phyloP scores from a whole-genome alignment of 2,888 invertebrate species.

The Muscina levida region DNA sequence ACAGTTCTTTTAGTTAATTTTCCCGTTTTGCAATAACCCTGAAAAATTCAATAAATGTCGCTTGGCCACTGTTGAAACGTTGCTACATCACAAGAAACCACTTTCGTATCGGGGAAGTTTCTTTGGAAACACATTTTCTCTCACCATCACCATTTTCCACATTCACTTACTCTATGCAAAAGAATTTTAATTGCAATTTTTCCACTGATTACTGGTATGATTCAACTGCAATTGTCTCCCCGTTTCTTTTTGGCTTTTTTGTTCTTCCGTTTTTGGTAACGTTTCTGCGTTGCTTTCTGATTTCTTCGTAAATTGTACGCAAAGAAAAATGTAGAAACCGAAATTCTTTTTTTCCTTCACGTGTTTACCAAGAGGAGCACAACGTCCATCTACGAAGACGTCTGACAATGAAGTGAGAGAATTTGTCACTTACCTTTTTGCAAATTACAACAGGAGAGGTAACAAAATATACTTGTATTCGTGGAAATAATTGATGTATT shows the following conservation, averaged over 20 bases:
- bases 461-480: neutral
- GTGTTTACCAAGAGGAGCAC: constrained; percentile 55
- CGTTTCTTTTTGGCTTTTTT: constrained; percentile 32
- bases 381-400: constrained; percentile 59
- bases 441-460: neutral
- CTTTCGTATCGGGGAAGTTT: neutral
- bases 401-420: constrained; percentile 59
- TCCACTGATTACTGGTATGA: constrained; percentile 27
- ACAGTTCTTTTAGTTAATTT: neutral
- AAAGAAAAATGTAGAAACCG: neutral
- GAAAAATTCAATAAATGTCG: constrained; percentile 45
- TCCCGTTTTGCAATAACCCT: constrained; percentile 10
- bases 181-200: constrained; percentile 33
- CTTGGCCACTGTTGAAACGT: neutral
- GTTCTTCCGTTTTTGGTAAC: constrained; percentile 52
- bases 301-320: neutral
- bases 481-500: neutral
- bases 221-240: constrained; percentile 52
- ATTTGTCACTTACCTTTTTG: constrained; percentile 20
- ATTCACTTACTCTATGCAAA: constrained; percentile 24
- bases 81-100: neutral
- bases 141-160: constrained; percentile 14
- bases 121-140: constrained; percentile 2
- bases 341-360: constrained; percentile 47
- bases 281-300: constrained; percentile 34